A percentile compares a stretch with the other conserved stretches of the same genome.
These are phyloP conservation scores for Tupaia tana DNA, from an alignment of 2,113 vertebrate species.

Conservation along the genomic window DNA sequence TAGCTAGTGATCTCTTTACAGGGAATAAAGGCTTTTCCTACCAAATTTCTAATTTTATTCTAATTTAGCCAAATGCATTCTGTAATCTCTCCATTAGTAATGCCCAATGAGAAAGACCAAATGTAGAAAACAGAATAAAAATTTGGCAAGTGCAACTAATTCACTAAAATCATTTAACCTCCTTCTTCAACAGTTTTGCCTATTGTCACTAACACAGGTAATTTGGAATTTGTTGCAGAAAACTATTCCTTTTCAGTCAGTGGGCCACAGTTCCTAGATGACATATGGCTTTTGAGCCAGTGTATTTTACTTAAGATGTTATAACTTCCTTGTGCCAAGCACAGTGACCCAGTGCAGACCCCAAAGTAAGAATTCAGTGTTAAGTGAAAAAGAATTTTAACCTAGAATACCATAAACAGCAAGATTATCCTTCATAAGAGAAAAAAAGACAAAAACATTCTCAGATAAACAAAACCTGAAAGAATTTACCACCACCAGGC, in stretches of 20 bases:
- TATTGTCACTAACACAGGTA: not conserved
- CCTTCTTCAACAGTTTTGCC: not conserved
- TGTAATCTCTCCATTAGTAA: constrained; percentile 27
- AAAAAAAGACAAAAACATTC: no score
- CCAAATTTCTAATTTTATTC: not conserved
- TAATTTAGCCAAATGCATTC: not conserved
- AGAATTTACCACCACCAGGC: no score
- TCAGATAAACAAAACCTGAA: no score
- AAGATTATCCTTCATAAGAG: no score
- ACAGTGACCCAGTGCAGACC: not conserved
- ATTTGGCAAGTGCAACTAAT: not conserved
- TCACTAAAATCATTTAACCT: not conserved
- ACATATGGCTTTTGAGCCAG: not conserved
- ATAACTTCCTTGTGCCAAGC: not conserved
- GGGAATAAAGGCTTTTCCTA: not conserved
- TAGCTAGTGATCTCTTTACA: not conserved
- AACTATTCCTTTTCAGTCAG: no score
- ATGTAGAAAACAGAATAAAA: constrained; percentile 17
- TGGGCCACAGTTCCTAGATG: no score
- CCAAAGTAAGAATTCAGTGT: not conserved
- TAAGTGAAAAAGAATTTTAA: no score
- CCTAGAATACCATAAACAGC: no score
- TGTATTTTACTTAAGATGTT: not conserved
- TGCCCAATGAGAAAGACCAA: not conserved
- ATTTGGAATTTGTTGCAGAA: not conserved